Evolutionary conservation across 2,797 vertebrate species (phyloP), one percentile per base, ranked within the genome.

Genomic region (Hippoglossus hippoglossus): DNA sequence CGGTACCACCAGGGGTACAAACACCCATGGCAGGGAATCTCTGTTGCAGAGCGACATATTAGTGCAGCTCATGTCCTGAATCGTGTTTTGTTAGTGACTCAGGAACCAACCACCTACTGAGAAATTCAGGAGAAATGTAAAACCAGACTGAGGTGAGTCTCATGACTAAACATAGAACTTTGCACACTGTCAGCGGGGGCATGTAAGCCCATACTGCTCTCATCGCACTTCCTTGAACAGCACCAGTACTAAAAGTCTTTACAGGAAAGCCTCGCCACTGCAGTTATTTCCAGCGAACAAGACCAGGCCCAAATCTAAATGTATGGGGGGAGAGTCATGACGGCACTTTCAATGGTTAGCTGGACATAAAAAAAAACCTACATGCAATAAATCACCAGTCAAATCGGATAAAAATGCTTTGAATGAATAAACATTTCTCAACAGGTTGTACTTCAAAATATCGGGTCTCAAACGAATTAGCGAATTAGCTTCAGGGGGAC

Each of bases 181-280:
- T 74, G 59, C 50, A 36, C 24, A 21, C 51, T 50, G 44, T 78
- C 63, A 72, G 73, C 39, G 36, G 61, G 61, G 26, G 55, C 65
- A 60, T 10, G 22, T 75, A 81, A 87, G 79, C 24, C 59, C 67
- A 73, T 60, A 41, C 65, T 75, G 67, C 64, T 80, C 50, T 61
- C 21, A 24, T 83, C 59, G 41, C 67, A 75, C 41, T 61, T 60
- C 53, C 73, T 70, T 63, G 19, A 81, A 68, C 58, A 58, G 56
- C 21, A 60, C 21, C 9, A 39, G 22, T 22, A 41, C 47, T 39
- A 36, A 59, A 11, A 24, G 21, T 25, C 28, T 19, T 36, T 57
- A 12, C 10, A 36, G 54, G 28, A 39, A 21, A 50, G 21, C 22
- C 5, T 11, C 11, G 13, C 22, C 50, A 9, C 19, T 7, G 15